phyloP scores from a whole-genome alignment of 2,888 invertebrate species.

The Brachyopa scutellaris region DNA sequence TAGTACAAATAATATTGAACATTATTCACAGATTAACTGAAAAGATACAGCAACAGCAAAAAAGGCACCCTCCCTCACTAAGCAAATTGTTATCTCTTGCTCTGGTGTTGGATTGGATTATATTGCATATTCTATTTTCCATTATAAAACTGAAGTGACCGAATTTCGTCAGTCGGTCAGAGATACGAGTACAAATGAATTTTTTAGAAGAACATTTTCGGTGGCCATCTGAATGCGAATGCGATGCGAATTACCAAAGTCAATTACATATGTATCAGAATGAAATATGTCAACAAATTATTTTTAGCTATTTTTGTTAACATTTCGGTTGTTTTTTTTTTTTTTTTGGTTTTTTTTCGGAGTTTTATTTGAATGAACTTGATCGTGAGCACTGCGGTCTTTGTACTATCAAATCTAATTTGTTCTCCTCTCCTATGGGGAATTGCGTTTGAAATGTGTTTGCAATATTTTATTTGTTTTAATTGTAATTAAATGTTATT shows the following conservation, averaged over 20 bases:
- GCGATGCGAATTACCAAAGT: conserved; percentile 30
- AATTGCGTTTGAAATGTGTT: neutral
- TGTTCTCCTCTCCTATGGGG: neutral
- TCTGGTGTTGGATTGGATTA: too few relatives aligned
- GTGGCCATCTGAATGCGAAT: too few relatives aligned
- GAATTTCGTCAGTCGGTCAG: neutral
- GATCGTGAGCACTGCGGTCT: neutral
- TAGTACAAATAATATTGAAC: too few relatives aligned
- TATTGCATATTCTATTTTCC: too few relatives aligned
- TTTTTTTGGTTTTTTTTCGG: conserved; percentile 40
- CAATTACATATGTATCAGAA: conserved; percentile 51
- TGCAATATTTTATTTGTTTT: neutral
- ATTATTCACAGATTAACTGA: too few relatives aligned
- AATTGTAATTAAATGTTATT: conserved; percentile 10
- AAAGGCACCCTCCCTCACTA: too few relatives aligned
- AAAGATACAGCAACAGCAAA: too few relatives aligned
- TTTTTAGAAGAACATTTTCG: neutral
- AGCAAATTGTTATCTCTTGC: too few relatives aligned
- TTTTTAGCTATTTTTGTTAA: conserved; percentile 3
- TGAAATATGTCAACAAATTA: conserved; percentile 39
- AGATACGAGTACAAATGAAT: neutral
- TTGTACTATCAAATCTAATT: neutral
- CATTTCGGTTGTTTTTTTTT: neutral
- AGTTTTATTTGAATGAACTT: conserved; percentile 23
- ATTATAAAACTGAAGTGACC: too few relatives aligned